Evolutionary conservation across 2,888 invertebrate genomes (phyloP), one percentile per base, ranked within the genome.

Genomic region (Melanostoma mellinum): DNA sequence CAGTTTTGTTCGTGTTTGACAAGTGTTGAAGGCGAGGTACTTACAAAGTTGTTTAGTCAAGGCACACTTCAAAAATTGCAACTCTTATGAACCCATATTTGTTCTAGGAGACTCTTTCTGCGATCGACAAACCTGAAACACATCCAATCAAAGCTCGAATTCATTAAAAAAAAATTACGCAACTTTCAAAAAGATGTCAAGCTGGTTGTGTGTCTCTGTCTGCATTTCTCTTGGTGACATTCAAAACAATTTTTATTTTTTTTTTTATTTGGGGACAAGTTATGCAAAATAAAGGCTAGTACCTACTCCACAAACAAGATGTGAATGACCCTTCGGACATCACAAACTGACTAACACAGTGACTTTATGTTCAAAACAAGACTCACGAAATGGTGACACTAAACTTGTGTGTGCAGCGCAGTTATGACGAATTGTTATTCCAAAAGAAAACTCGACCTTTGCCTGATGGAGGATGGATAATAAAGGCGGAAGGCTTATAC

Each of bases 171-270:
- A 20, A 20, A 8, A 38, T 56, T 56, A 38, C 38, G 20, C 55
- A 38, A 56, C 2, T 20, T 20, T 4, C 30, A 20, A 56, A 38
- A 20, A 30, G 20, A 30, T 56, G 55, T 56, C 38, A 56, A 56
- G 1, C 36, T 36, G 36, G 36, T 2, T 10, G 2, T 52, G 20
- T 3, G 10, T 20, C 6, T 30, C 36, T 35, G 8, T 38, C 20
- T 56, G 55, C 55, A 56, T 56, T 56, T 38, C 20, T 56, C 38
- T 55, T 35, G 55, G 20, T 55, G 55, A 38, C 55, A 55, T 55
- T 20, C 20, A 20, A 20, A 20, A 20, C 20, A 20, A 20, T 20
- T 20, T 1, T 20, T 20, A 1, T 20, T 20, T 4, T 9, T 56
- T 20, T 20, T 0, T n/a, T 53, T 8, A 36, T 36, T 55, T 35